phyloP scores from a whole-genome alignment of 2,113 vertebrate genomes.

The Salvelinus fontinalis region DNA sequence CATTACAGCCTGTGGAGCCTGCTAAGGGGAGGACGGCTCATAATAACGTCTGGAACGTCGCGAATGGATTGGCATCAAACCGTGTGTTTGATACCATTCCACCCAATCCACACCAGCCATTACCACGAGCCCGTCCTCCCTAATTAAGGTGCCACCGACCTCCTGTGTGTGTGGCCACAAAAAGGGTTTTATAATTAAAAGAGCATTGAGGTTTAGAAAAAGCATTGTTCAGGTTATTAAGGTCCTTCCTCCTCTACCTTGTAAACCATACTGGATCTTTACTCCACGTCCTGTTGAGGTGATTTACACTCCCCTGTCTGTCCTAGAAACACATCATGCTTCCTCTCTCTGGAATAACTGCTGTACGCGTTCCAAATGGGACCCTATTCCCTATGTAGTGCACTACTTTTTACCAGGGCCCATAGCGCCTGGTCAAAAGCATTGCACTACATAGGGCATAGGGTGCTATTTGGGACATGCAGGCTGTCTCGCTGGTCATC shows the following conservation, averaged over 20 bases:
- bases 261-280: slow-evolving; percentile 20
- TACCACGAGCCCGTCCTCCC: no score
- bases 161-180: slow-evolving; percentile 13
- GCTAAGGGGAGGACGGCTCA: no score
- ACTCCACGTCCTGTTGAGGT: slow-evolving; percentile 12
- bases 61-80: no score
- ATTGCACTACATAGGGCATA: no score
- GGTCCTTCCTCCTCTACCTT: slow-evolving; percentile 40
- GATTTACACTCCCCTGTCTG: slow-evolving; percentile 36
- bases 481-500: slow-evolving; percentile 49
- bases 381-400: no score
- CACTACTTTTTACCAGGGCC: no score
- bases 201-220: slow-evolving; percentile 37
- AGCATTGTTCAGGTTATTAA: slow-evolving; percentile 38
- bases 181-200: slow-evolving; percentile 65
- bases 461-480: no score
- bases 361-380: slow-evolving; percentile 1
- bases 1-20: neutral
- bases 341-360: slow-evolving; percentile 64
- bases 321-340: slow-evolving; percentile 53
- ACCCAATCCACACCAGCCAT: no score
- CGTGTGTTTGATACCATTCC: no score
- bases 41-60: no score
- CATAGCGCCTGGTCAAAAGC: no score
- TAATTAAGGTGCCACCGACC: no score